Percentiles rank a stretch among this genome's conserved stretches.
Conservation (phyloP, 2,113 vertebrate species). For the Natator depressus region DNA sequence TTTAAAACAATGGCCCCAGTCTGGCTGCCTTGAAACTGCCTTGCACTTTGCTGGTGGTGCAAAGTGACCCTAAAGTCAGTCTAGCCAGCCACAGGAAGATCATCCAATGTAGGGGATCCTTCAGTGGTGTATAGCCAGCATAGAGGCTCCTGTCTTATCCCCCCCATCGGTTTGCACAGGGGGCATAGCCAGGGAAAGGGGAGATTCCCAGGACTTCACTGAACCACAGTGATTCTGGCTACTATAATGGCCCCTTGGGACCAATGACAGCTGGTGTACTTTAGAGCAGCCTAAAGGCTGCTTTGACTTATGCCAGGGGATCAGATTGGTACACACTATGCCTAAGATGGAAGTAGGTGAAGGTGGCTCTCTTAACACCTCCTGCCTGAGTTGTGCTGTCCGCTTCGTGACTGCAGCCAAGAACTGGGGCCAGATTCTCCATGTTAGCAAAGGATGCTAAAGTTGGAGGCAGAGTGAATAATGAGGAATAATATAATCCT, state of each 20-base stretch:
- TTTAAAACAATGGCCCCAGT: slow-evolving; percentile 9
- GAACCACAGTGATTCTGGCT: background rate
- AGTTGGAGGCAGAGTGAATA: slow-evolving; percentile 41
- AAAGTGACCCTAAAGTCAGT: background rate
- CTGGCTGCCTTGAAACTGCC: background rate
- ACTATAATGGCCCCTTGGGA: background rate
- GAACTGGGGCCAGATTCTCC: background rate
- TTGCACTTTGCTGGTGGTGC: background rate
- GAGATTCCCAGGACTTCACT: background rate
- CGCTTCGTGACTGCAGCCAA: background rate
- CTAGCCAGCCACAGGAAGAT: background rate
- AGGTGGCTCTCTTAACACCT: background rate
- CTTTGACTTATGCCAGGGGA: background rate
- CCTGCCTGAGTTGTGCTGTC: background rate
- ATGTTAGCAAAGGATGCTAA: background rate
- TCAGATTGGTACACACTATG: background rate
- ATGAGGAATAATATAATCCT: slow-evolving; percentile 53
- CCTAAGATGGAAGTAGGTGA: background rate
- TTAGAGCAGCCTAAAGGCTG: background rate
- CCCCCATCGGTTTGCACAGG: background rate
- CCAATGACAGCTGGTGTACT: background rate
- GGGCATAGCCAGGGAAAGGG: background rate
- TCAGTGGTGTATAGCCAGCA: background rate
- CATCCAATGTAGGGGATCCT: background rate
- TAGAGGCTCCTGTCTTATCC: background rate